Evolutionary conservation across 2,113 vertebrate species (phyloP).

Genomic region (Proterorhinus semilunaris): DNA sequence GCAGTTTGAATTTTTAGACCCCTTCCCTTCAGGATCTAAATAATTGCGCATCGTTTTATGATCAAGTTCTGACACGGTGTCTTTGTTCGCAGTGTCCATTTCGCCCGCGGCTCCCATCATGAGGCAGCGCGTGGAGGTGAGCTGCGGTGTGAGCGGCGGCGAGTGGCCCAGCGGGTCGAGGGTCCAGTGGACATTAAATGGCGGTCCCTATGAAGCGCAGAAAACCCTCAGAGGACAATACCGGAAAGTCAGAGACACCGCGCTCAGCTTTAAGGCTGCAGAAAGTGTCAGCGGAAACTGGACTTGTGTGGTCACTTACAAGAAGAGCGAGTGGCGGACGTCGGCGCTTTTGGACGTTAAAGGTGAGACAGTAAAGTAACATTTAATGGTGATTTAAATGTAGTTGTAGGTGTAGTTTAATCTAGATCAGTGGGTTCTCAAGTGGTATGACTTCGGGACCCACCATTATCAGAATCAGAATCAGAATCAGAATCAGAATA

Average conservation of each 20-base stretch:
- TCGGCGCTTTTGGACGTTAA: slow-evolving; percentile 52
- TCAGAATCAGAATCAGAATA: too few species aligned
- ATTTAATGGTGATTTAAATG: too few species aligned
- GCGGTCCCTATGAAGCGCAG: neutral
- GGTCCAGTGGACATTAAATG: slow-evolving; percentile 58
- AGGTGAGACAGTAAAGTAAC: slow-evolving; percentile 51
- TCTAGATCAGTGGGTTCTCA: too few species aligned
- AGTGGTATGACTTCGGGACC: too few species aligned
- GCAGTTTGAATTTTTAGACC: too few species aligned
- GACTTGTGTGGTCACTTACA: slow-evolving; percentile 54
- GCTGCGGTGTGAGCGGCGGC: slow-evolving; percentile 45
- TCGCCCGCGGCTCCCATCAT: slow-evolving; percentile 31
- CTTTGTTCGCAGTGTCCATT: slow-evolving; percentile 56
- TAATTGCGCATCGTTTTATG: too few species aligned
- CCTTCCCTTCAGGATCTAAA: too few species aligned
- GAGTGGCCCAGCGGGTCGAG: accelerated
- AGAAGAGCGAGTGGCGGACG: slow-evolving; percentile 4
- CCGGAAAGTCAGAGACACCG: accelerated
- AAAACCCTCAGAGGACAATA: accelerated
- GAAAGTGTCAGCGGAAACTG: slow-evolving; percentile 55
- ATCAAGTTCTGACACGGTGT: neutral
- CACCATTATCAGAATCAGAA: too few species aligned
- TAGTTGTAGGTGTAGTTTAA: neutral
- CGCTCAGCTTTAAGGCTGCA: slow-evolving; percentile 12
- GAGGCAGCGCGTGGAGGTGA: slow-evolving; percentile 26